Conservation (phyloP, 2,888 invertebrate species). For the Brachypterus glaber region DNA sequence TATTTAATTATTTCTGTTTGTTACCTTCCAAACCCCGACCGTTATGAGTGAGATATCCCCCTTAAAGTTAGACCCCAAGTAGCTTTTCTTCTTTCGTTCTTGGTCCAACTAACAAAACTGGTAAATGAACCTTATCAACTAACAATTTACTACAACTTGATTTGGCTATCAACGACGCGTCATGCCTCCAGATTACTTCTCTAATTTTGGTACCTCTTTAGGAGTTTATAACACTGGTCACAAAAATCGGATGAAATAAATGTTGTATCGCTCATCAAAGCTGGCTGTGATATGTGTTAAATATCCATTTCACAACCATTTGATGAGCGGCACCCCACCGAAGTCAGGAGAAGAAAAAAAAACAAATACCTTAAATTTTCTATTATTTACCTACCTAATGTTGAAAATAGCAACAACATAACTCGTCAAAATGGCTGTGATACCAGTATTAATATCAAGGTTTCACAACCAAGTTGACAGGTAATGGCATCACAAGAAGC, state of each 20-base stretch:
- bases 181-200: no score
- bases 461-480: slow-evolving; percentile 74
- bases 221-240: no score
- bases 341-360: slow-evolving; percentile 8
- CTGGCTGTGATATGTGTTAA: slow-evolving; percentile 90
- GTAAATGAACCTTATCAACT: no score
- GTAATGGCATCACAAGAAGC: slow-evolving; percentile 43
- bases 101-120: no score
- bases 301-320: slow-evolving; percentile 78
- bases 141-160: no score
- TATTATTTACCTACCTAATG: slow-evolving; percentile 13
- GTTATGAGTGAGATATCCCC: no score
- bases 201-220: no score
- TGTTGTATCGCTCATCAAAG: slow-evolving; percentile 84
- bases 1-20: no score
- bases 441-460: slow-evolving; percentile 54
- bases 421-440: slow-evolving; percentile 96
- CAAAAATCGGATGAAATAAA: slow-evolving; percentile 21
- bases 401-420: slow-evolving; percentile 51
- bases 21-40: no score
- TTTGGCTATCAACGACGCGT: no score
- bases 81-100: no score
- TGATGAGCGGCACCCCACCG: slow-evolving; percentile 62
- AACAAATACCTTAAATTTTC: slow-evolving; percentile 2
- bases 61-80: no score